These are phyloP conservation scores for Paratrypauchen microcephalus DNA, from an alignment of 2,797 vertebrate species.

Conservation along the genomic window DNA sequence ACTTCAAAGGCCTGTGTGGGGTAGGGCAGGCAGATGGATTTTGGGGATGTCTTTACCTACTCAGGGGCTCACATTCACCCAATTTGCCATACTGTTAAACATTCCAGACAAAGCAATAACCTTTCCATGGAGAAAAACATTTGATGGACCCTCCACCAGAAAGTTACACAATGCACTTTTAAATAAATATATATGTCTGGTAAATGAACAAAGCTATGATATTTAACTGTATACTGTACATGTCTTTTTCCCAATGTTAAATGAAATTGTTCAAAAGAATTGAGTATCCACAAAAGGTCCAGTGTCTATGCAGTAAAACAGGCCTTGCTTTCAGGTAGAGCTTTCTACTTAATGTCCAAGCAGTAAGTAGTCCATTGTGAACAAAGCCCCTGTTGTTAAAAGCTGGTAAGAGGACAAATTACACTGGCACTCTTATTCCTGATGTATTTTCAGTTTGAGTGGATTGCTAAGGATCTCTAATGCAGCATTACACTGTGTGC, in stretches of 20 bases:
- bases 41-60: no score
- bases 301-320: neutral
- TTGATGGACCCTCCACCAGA: no score
- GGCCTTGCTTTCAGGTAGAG: neutral
- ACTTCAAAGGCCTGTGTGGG: no score
- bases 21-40: no score
- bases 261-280: neutral
- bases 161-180: no score
- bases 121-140: no score
- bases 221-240: neutral
- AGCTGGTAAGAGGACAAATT: slow-evolving; percentile 50
- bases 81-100: no score
- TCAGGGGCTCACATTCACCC: no score
- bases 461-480: slow-evolving; percentile 67
- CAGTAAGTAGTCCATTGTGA: neutral
- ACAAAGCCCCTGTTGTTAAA: slow-evolving; percentile 51
- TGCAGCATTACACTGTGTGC: slow-evolving; percentile 53
- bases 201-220: neutral
- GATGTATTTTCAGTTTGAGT: slow-evolving; percentile 66
- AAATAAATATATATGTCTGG: no score
- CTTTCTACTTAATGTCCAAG: slow-evolving; percentile 1
- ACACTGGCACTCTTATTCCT: slow-evolving; percentile 63
- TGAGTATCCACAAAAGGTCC: neutral
- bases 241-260: neutral
- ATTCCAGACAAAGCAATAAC: no score